Conservation (phyloP, 2,888 invertebrate genomes). For the Cistogaster globosa region DNA sequence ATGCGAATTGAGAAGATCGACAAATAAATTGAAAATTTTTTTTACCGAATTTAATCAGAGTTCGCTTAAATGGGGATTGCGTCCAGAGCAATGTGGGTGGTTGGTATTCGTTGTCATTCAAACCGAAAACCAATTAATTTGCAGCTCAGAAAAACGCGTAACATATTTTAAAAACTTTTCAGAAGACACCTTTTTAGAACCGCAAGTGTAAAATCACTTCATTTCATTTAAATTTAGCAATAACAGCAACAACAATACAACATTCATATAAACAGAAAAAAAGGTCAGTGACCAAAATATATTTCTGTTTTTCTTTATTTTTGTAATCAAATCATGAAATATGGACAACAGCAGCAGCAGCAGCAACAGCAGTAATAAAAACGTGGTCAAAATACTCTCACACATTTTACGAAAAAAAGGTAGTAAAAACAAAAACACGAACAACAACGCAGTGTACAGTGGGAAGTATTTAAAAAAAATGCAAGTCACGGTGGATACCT, state of each 20-base stretch:
- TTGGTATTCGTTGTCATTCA: too few species aligned
- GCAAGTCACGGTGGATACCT: background rate
- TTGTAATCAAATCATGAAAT: slow-evolving; percentile 57
- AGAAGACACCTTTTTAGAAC: too few species aligned
- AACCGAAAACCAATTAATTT: too few species aligned
- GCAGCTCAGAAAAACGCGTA: too few species aligned
- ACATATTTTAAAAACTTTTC: too few species aligned
- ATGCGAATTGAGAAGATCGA: too few species aligned
- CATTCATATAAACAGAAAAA: slow-evolving; percentile 67
- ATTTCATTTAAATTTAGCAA: too few species aligned
- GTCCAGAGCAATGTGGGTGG: too few species aligned
- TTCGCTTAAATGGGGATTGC: too few species aligned
- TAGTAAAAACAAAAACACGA: slow-evolving; percentile 14
- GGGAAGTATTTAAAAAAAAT: background rate
- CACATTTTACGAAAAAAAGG: slow-evolving; percentile 26
- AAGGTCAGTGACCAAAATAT: slow-evolving; percentile 83
- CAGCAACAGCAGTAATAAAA: slow-evolving; percentile 30
- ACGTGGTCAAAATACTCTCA: slow-evolving; percentile 62
- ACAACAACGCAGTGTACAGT: slow-evolving; percentile 20
- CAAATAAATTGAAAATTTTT: too few species aligned
- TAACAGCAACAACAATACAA: slow-evolving; percentile 51
- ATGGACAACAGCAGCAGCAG: slow-evolving; percentile 33
- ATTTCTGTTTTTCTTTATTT: slow-evolving; percentile 57
- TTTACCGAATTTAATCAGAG: too few species aligned
- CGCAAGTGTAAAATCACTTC: too few species aligned